phyloP scores from a whole-genome alignment of 2,888 invertebrate species.

The Cremastinae sp. region DNA sequence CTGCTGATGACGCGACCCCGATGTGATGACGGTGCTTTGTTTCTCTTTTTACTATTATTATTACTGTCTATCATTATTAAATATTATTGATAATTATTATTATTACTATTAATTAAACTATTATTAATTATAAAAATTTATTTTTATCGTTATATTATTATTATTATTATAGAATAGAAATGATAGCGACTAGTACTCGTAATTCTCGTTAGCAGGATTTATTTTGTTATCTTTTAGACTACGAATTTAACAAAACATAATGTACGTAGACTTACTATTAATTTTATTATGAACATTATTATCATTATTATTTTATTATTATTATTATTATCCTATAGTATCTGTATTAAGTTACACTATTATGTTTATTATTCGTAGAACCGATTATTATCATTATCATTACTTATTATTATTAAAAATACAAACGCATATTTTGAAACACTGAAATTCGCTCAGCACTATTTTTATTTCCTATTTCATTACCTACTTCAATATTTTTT shows the following conservation, averaged over 20 bases:
- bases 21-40: conserved; percentile 80
- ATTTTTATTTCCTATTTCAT: conserved; percentile 53
- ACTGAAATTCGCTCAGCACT: conserved; percentile 56
- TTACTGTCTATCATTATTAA: conserved; percentile 57
- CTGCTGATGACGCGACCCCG: conserved; percentile 69
- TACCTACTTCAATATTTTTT: not conserved
- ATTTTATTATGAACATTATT: conserved; percentile 64
- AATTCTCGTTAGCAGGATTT: conserved; percentile 70
- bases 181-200: conserved; percentile 66
- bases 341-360: conserved; percentile 69
- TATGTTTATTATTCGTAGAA: conserved; percentile 58
- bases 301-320: conserved; percentile 63
- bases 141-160: conserved; percentile 63
- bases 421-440: conserved; percentile 77
- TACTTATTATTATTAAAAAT: conserved; percentile 72
- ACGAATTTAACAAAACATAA: conserved; percentile 68
- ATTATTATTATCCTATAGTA: conserved; percentile 66
- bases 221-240: conserved; percentile 74
- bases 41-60: conserved; percentile 72
- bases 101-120: conserved; percentile 53
- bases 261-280: conserved; percentile 66
- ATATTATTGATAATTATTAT: conserved; percentile 57
- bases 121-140: conserved; percentile 63
- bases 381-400: conserved; percentile 70
- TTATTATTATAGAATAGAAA: conserved; percentile 13